A percentile compares a stretch with the other conserved stretches of the same genome.
Evolutionary conservation across 2,113 vertebrate species (phyloP).

Genomic region (Malurus cyaneus): DNA sequence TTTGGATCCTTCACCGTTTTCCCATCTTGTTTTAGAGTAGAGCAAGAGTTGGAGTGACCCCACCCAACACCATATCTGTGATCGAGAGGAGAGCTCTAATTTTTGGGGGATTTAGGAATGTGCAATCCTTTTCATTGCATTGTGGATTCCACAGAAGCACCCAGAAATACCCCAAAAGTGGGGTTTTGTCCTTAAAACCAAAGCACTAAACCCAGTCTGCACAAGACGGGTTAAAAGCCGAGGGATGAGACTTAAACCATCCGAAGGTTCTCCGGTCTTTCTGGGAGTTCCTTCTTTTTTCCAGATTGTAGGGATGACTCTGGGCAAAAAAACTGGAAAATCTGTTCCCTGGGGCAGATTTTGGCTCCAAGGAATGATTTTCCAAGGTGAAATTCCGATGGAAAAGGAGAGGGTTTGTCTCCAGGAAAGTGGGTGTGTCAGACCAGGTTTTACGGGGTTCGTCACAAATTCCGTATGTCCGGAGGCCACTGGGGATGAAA

Average conservation of each 20-base stretch:
- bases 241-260: background rate
- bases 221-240: background rate
- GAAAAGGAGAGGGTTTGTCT: background rate
- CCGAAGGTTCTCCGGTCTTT: rapidly evolving
- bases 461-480: too few relatives aligned
- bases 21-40: too few relatives aligned
- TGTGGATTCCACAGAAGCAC: too few relatives aligned
- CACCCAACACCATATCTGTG: too few relatives aligned
- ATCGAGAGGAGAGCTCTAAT: too few relatives aligned
- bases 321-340: background rate
- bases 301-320: background rate
- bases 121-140: too few relatives aligned
- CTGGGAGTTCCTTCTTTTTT: background rate
- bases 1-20: too few relatives aligned
- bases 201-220: background rate
- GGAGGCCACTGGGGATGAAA: background rate
- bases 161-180: background rate
- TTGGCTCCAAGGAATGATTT: background rate
- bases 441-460: background rate
- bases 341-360: background rate
- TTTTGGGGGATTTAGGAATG: too few relatives aligned
- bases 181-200: background rate
- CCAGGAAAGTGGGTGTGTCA: rapidly evolving
- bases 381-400: background rate
- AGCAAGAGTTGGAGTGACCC: too few relatives aligned